Evolutionary conservation across 2,888 invertebrate species (phyloP), one percentile per base, ranked within the genome.

Genomic region (Acholoe squamosa): DNA sequence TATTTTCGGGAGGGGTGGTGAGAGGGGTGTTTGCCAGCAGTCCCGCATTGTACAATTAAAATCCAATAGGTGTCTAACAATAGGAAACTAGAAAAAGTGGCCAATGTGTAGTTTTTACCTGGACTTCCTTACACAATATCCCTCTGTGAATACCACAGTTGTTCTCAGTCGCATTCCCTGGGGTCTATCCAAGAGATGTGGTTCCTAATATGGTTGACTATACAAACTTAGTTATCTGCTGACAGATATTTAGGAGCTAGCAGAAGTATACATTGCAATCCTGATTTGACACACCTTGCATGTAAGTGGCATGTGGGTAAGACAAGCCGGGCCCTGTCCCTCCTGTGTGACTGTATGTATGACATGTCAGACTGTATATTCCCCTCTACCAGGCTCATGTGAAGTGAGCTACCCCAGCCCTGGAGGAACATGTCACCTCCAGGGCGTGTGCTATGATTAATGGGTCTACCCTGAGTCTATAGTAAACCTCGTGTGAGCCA

Each of bases 321-420:
- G n/a, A 61, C 61, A 61, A 61, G 61, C 19, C 43, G 43, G 43
- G 43, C 43, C 43, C 43, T 43, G 43, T 43, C 61, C n/a, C n/a
- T 61, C 61, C n/a, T 61, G 61, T 61, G 61, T 61, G n/a, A 19
- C 61, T n/a, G 61, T 61, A 19, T 61, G n/a, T 61, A 61, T 61
- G 61, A 61, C 61, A 61, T n/a, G 43, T 43, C 43, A 43, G 43
- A 43, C 43, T 43, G 43, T 43, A 61, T n/a, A 61, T n/a, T 3
- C 19, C 61, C 61, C 61, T n/a, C 7, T 14, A 61, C 19, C 61
- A 61, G 22, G 19, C 61, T 10, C 61, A n/a, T 61, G 61, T 61
- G 61, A 61, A 14, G 61, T 61, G 61, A 61, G 61, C 61, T 61
- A 61, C 61, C 61, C 61, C 61, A 61, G 61, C 61, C 22, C 61